Conservation (phyloP, 2,797 vertebrate species). For the Kryptopterus vitreolus region DNA sequence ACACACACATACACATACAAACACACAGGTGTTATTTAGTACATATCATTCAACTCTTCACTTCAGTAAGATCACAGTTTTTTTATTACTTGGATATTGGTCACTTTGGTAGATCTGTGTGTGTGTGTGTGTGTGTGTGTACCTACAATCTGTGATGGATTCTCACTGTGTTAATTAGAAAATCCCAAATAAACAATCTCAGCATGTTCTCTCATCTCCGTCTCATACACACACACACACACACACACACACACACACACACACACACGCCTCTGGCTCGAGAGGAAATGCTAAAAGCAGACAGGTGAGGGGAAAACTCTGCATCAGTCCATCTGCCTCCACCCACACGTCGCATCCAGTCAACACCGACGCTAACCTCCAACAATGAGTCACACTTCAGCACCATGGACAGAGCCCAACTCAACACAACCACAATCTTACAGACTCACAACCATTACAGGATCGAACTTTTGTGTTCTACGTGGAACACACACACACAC, state of each 20-base stretch:
- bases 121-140: background rate
- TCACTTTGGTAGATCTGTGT: background rate
- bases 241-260: background rate
- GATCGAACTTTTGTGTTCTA: background rate
- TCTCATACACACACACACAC: background rate
- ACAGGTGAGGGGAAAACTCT: no score
- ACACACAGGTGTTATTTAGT: no score
- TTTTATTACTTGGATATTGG: no score
- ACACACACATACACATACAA: background rate
- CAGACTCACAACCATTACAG: background rate
- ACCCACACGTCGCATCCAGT: no score
- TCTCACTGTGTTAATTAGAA: conserved; percentile 4
- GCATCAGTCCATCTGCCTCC: no score
- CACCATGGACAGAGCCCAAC: no score
- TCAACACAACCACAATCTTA: background rate
- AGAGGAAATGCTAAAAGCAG: no score
- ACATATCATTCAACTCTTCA: no score
- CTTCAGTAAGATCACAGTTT: no score
- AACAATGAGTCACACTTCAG: no score
- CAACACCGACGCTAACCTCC: no score
- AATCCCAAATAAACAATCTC: background rate
- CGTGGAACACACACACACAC: no score
- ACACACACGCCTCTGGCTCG: background rate
- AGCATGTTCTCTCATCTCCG: background rate
- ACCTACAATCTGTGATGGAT: background rate